Evolutionary conservation across 2,113 vertebrate species (phyloP), one percentile per base, ranked within the genome.

Genomic region (Piaya cayana): DNA sequence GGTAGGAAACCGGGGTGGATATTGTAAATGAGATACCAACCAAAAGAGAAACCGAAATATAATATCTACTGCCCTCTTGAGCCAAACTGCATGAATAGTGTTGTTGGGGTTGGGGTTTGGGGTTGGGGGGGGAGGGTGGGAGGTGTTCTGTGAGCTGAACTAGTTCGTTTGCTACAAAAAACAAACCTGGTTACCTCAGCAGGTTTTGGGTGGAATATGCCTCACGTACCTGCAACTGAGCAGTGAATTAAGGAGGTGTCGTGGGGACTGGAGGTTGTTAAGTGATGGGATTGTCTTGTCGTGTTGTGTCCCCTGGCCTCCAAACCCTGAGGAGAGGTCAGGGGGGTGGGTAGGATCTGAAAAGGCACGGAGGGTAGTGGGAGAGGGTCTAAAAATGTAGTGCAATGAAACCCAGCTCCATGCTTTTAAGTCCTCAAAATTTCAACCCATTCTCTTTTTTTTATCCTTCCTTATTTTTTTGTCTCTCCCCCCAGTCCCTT

Each of bases 31-130:
- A 69, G 81, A 86, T 80, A 14, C 90, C 92, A 85, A 94, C 93
- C 83, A 64, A 95, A 95, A 96, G 93, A 93, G 80, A 86, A 95
- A 70, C 75, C 1, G 32, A 95, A 91, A 80, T 52, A 58, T 74
- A 96, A 93, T 93, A 76, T 95, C 94, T 85, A 16, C 71, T 93
- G 96, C 92, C 96, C 96, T 97, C 93, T 94, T 85, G 88, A 97
- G 95, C 95, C 93, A 93, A 93, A 93, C 88, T 21, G 59, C 37
- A 34, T 84, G 93, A 87, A 47, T 90, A 91, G 62, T 50, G 68
- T 14, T 36, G 71, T 94, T 85, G 90, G 92, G 77, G 81, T 69
- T 50, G 64, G 81, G 71, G 12, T 79, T 75, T 69, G 52, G 27
- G 6, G 23, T 16, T 16, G 3, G 53, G 58, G 29, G 42, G 14